A percentile compares a stretch with the other conserved stretches of the same genome.
These are phyloP conservation scores for Hermaeophaga mercurialis DNA, from an alignment of 2,888 invertebrate genomes.

Conservation along the genomic window DNA sequence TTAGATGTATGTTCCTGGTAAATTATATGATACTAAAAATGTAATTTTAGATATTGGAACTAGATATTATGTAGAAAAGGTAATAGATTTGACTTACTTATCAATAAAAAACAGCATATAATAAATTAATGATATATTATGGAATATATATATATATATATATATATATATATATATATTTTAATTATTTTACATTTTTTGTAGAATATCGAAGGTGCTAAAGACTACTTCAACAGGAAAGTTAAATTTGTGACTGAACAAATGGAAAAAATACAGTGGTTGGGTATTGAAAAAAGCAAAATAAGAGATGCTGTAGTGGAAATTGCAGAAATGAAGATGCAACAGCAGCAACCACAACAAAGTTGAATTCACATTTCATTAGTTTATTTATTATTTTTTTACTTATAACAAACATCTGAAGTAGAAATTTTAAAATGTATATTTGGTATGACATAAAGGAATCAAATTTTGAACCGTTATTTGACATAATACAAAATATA, in stretches of 20 bases:
- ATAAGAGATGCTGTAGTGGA: constrained; percentile 78
- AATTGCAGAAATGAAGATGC: constrained; percentile 77
- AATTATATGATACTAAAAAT: constrained; percentile 79
- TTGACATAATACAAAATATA: too few relatives aligned
- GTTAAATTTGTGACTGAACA: constrained; percentile 90
- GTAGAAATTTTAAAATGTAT: too few relatives aligned
- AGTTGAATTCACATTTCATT: too few relatives aligned
- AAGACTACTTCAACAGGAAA: constrained; percentile 92
- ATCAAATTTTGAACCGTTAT: too few relatives aligned
- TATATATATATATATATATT: background rate
- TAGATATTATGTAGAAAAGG: constrained; percentile 95
- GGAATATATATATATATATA: too few relatives aligned
- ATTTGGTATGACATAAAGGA: too few relatives aligned
- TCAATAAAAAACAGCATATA: too few relatives aligned
- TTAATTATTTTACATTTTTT: constrained; percentile 29
- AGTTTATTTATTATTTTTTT: too few relatives aligned
- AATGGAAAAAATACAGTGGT: constrained; percentile 88
- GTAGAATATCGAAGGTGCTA: constrained; percentile 78
- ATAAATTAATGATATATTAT: too few relatives aligned
- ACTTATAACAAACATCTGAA: too few relatives aligned
- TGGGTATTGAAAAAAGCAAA: constrained; percentile 83
- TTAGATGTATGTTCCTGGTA: constrained; percentile 94
- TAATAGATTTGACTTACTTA: constrained; percentile 53
- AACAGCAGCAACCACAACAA: constrained; percentile 55
- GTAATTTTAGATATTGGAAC: constrained; percentile 96